phyloP scores from a whole-genome alignment of 2,888 invertebrate species.

The Mimachlamys varia region DNA sequence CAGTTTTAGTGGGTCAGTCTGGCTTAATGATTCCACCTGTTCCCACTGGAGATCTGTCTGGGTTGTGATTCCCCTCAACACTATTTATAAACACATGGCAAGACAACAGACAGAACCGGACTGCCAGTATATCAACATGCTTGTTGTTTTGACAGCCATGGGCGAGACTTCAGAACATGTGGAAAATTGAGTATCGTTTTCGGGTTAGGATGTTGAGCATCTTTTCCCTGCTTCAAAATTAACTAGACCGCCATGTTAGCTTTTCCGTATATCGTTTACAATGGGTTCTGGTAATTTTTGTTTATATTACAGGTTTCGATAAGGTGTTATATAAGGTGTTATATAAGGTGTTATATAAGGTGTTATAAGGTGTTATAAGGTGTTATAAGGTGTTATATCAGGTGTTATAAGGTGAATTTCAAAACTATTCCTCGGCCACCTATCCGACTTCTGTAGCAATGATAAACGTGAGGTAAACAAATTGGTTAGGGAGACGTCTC shows the following conservation, averaged over 20 bases:
- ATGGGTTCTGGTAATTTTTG: not conserved
- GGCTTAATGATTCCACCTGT: not conserved
- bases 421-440: not conserved
- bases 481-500: too few species aligned
- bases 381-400: too few species aligned
- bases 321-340: too few species aligned
- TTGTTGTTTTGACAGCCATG: not conserved
- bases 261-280: not conserved
- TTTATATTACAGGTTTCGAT: not conserved
- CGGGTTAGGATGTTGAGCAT: not conserved
- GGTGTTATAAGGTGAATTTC: not conserved
- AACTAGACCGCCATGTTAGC: not conserved
- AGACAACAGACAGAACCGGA: not conserved
- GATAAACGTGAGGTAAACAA: too few species aligned
- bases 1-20: too few species aligned
- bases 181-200: not conserved
- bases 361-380: too few species aligned
- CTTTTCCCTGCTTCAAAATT: not conserved
- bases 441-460: not conserved
- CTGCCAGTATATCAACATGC: not conserved
- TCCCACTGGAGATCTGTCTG: not conserved
- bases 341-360: too few species aligned
- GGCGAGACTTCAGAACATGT: not conserved
- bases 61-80: not conserved
- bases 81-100: slow-evolving; percentile 6